Base-by-base conservation (phyloP, 1,140 invertebrate species). In the Eulimnadia texana region DNA sequence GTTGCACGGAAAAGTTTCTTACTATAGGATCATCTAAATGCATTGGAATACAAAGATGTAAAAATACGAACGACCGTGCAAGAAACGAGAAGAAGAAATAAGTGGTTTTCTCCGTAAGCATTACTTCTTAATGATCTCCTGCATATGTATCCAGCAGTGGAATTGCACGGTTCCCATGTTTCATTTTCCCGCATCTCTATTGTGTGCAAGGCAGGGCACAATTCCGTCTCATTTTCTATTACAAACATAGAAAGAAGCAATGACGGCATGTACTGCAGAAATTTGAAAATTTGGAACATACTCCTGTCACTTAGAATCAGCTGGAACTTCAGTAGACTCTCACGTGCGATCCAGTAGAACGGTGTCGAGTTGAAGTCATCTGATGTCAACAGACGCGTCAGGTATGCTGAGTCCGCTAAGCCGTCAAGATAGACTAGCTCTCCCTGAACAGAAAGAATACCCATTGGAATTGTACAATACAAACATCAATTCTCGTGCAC, bases 321-420 rank as follows among this genome's bases (percentile, higher is more conserved):
- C 16, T 27, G 16, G 28, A 42, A 42, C 33, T 42, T 42, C 6
- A 55, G 63, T 29, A 58, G 59, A 58, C 68, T 55, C 70, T 67
- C 19, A 70, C 70, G 13, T 69, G 67, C 79, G 20, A 84, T 72
- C 84, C 84, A 86, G 72, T 84, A 85, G 23, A 83, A 73, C 0
- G 80, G 74, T 33, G 79, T 82, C 50, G 81, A 80, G 66, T 78
- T 79, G 71, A 84, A 85, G 62, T 84, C 81, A n/a, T 75, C 73
- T 61, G 78, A 78, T 63, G 82, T 71, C 50, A 85, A 81, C 51
- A 78, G 80, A 16, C 78, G 72, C 6, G 79, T 78, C 6, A 86
- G 72, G 67, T 85, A 84, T 52, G 76, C 70, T 61, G 83, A 79
- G 66, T 84, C 83, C 56, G 82, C 82, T 63, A 75, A 62, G 0